These are phyloP conservation scores for Diphyllodes magnificus DNA, from an alignment of 2,113 vertebrate species.

Conservation along the genomic window DNA sequence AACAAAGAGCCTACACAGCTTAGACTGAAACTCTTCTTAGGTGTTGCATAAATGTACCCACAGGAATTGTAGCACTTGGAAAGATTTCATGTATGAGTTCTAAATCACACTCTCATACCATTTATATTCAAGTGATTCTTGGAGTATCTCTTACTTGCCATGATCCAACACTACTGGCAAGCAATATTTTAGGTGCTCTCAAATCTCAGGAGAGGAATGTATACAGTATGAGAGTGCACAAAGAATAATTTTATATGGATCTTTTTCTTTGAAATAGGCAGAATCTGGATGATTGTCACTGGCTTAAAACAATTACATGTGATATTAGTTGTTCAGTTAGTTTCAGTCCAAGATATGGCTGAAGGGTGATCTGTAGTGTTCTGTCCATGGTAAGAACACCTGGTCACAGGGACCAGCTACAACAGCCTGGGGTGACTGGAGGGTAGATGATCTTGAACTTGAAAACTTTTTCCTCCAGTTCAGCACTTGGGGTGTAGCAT, in stretches of 20 bases:
- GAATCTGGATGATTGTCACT: not conserved
- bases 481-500: rapidly evolving
- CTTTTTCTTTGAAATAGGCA: not conserved
- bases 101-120: conserved; percentile 48
- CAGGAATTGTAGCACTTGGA: conserved; percentile 21
- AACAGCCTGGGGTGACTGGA: not conserved
- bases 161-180: not conserved
- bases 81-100: conserved; percentile 45
- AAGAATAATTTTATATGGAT: not conserved
- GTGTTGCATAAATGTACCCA: conserved; percentile 58
- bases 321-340: not conserved
- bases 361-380: not conserved
- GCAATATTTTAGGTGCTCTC: not conserved
- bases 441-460: not conserved
- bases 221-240: not conserved
- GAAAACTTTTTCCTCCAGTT: rapidly evolving
- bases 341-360: not conserved
- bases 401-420: not conserved
- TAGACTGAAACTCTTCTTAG: conserved; percentile 51
- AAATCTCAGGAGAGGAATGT: not conserved
- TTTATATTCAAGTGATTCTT: conserved; percentile 32
- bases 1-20: not conserved
- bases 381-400: not conserved
- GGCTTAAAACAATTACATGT: not conserved
- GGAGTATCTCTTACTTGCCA: not conserved